Evolutionary conservation across 2,113 vertebrate species (phyloP).

Genomic region (Theropithecus gelada): DNA sequence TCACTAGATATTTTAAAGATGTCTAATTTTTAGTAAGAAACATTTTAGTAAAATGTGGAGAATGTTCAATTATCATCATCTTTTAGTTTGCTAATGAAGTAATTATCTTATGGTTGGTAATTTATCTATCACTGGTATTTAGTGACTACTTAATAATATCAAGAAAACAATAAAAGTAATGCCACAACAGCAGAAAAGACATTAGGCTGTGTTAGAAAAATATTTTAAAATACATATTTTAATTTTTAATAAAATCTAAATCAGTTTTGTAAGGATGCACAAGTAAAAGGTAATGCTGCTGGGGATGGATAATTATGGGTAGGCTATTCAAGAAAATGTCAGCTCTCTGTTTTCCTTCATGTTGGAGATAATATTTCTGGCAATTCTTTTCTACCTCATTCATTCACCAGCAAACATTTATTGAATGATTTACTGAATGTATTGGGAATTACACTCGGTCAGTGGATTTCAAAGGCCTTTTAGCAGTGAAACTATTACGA

Average conservation of each 20-base stretch:
- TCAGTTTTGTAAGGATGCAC: constrained; percentile 34
- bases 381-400: background rate
- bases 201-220: constrained; percentile 35
- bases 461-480: constrained; percentile 19
- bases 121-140: constrained; percentile 33
- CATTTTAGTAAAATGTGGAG: background rate
- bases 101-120: constrained; percentile 18
- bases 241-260: constrained; percentile 54
- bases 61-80: background rate
- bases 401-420: constrained; percentile 23
- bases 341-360: background rate
- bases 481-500: background rate
- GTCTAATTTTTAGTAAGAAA: background rate
- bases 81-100: constrained; percentile 35
- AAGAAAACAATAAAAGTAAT: constrained; percentile 44
- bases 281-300: constrained; percentile 46
- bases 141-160: constrained; percentile 27
- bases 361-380: constrained; percentile 7
- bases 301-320: background rate
- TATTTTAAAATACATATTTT: constrained; percentile 12
- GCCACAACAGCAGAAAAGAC: constrained; percentile 18
- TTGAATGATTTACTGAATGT: background rate
- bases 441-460: background rate
- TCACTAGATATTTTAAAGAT: background rate
- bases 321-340: constrained; percentile 2